Conservation (phyloP, 1,140 invertebrate species). For the Dolichoris vasculosae region DNA sequence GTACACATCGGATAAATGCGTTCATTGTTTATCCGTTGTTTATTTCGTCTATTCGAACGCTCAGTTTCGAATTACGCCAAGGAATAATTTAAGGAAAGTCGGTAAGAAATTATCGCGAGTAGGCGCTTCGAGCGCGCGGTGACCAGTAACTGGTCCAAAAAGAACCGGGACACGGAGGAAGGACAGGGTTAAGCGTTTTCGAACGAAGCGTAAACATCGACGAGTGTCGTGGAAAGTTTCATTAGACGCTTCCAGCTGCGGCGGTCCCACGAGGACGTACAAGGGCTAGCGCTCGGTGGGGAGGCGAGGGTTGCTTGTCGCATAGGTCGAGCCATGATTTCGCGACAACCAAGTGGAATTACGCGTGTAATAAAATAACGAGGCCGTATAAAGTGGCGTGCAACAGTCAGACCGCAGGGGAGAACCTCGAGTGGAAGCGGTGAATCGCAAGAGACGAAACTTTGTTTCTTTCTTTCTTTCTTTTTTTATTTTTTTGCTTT, state of each 20-base stretch:
- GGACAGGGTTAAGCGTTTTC: not conserved
- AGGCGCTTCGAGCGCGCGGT: not conserved
- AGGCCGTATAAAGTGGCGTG: slow-evolving; percentile 47
- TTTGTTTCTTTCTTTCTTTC: too few relatives aligned
- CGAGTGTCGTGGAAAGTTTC: not conserved
- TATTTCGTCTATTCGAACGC: not conserved
- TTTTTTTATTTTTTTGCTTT: too few relatives aligned
- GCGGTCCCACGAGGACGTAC: not conserved
- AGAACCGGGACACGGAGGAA: not conserved
- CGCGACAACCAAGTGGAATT: slow-evolving; percentile 43
- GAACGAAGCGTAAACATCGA: not conserved
- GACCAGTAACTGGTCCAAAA: not conserved
- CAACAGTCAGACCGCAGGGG: not conserved
- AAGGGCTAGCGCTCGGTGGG: not conserved
- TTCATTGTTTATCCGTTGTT: not conserved
- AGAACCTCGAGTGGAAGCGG: not conserved
- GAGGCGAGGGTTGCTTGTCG: not conserved
- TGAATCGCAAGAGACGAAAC: not conserved
- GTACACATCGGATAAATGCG: not conserved
- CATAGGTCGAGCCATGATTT: not conserved
- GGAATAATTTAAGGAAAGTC: not conserved
- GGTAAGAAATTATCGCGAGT: not conserved
- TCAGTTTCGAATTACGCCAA: not conserved
- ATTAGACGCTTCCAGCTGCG: not conserved
- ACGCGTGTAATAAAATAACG: slow-evolving; percentile 56